Conservation (phyloP, 2,113 vertebrate genomes). For the Hippopotamus amphibius region DNA sequence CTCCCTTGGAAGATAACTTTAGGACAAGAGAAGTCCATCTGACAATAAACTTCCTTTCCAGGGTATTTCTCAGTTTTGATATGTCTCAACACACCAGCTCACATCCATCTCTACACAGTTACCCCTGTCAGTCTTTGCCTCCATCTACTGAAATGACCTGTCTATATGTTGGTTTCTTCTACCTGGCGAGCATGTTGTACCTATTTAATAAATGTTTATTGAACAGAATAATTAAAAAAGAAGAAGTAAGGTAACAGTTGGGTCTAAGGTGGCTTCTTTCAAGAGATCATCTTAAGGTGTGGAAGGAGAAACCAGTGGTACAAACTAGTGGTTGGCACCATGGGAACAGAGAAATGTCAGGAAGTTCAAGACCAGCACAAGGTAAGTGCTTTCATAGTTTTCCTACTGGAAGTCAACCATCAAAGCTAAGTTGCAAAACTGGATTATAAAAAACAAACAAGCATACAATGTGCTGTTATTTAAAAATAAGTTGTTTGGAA, state of each 20-base stretch:
- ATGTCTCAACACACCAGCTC: neutral
- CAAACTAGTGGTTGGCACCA: no score
- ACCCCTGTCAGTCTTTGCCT: neutral
- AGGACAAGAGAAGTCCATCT: neutral
- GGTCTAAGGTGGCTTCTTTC: neutral
- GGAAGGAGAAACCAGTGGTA: neutral
- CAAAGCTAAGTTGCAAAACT: slow-evolving; percentile 34
- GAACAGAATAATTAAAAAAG: neutral
- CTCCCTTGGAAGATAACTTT: neutral
- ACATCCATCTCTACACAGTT: neutral
- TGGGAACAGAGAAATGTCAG: neutral
- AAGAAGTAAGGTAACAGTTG: neutral
- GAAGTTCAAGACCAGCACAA: neutral
- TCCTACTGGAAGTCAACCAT: neutral
- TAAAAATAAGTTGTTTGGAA: slow-evolving; percentile 67
- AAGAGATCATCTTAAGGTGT: neutral
- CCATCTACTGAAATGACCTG: neutral
- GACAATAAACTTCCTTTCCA: neutral
- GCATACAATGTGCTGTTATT: slow-evolving; percentile 60
- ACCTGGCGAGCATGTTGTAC: neutral
- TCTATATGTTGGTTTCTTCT: neutral
- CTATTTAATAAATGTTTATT: neutral
- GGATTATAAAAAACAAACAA: slow-evolving; percentile 58
- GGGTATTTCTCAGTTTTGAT: neutral
- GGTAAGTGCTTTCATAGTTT: neutral